These are phyloP conservation scores for Sycophila texana DNA, from an alignment of 2,888 invertebrate species.

Conservation along the genomic window DNA sequence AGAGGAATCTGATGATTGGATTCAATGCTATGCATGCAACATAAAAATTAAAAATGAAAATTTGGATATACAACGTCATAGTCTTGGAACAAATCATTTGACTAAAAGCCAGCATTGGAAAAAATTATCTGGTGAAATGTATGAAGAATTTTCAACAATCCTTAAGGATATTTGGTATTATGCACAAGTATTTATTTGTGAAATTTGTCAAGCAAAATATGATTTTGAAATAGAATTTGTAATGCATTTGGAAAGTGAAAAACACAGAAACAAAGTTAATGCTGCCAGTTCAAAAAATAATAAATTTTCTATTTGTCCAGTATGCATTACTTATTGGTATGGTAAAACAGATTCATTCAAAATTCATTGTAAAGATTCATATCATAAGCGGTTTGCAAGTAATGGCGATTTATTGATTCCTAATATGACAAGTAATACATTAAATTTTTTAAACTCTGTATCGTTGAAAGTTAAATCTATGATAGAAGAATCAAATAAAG, in stretches of 20 bases:
- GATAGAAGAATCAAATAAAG: slow-evolving; percentile 54
- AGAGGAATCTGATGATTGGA: slow-evolving; percentile 21
- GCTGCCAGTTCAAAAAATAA: slow-evolving; percentile 27
- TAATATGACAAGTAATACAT: slow-evolving; percentile 53
- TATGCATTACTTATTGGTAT: slow-evolving; percentile 16
- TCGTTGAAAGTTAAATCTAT: slow-evolving; percentile 48
- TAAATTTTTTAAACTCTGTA: slow-evolving; percentile 51
- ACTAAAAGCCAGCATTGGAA: neutral
- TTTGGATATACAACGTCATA: neutral
- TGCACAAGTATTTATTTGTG: slow-evolving; percentile 59
- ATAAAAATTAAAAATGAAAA: slow-evolving; percentile 17
- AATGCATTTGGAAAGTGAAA: slow-evolving; percentile 55
- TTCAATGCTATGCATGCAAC: slow-evolving; percentile 31
- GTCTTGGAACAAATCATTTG: neutral
- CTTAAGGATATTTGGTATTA: slow-evolving; percentile 56
- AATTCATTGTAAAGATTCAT: neutral
- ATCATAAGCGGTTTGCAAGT: slow-evolving; percentile 29
- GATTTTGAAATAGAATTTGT: slow-evolving; percentile 57
- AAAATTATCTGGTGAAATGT: slow-evolving; percentile 2
- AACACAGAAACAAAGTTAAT: slow-evolving; percentile 59
- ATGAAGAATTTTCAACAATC: neutral
- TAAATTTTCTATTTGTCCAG: slow-evolving; percentile 35
- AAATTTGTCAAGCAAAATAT: slow-evolving; percentile 47
- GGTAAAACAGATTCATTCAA: slow-evolving; percentile 6
- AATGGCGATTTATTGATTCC: slow-evolving; percentile 55